Evolutionary conservation across 2,797 vertebrate species (phyloP), one percentile per base, ranked within the genome.

Genomic region (Phalloptychus januarius): DNA sequence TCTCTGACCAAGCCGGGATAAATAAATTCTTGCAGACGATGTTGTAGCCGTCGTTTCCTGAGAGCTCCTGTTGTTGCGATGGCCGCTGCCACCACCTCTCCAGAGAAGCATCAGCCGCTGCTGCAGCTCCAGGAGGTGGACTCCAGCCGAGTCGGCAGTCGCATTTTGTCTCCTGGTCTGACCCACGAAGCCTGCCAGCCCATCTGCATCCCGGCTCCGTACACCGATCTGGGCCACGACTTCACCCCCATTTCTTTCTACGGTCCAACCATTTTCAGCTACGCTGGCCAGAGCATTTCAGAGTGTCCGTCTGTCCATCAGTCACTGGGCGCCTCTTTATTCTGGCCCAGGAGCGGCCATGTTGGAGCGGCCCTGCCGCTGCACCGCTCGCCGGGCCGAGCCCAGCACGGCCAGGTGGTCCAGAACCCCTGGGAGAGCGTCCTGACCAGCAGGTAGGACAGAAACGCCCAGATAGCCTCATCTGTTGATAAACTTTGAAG

Each of bases 191-290:
- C 74, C 18, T 94, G 94, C 15, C 95, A 96, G 38, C 94, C 97
- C 12, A 85, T 97, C 83, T 98, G 96, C 85, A 96, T 99, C 78
- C 96, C 97, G 7, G 96, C 98, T 0, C 97, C 97, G 0, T 98
- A 97, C 65, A 87, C 96, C 16, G 98, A 99, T 33, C 95, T 92
- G 44, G 79, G 93, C 71, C 97, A 96, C 0, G 98, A 98, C 23
- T 98, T 97, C 52, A 79, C 96, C 1, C 7, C 96, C 0, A 87
- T 98, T 80, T 93, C 98, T 0, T 97, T 98, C 94, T 99, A 97
- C 86, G 95, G 95, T 79, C 97, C 98, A 0, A 83, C 96, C 1
- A n/a, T 98, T 89, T 94, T 97, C 91, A 95, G 97, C 71, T 99
- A 97, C 45, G 91, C 92, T 15, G 54, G 95, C 7, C 76, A 95